Base-by-base conservation (phyloP, 1,140 invertebrate species). In the Drosophila melanica region DNA sequence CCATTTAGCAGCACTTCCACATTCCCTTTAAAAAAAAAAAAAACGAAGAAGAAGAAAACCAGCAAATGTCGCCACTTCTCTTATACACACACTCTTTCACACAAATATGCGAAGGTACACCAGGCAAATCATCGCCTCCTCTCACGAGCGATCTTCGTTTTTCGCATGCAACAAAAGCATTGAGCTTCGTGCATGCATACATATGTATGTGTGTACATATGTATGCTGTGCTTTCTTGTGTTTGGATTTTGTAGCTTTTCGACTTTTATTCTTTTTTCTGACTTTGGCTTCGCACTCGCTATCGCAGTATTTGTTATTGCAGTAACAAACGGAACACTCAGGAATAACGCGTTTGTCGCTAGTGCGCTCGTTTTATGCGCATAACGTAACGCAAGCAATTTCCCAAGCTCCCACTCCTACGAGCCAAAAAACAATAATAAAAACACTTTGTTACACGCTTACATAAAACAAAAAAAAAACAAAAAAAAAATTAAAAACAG, bases 271-370 rank as follows among this genome's bases (percentile, higher is more conserved):
- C 60, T 76, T 81, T 50, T 54, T 54, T 47, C 39, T 66, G 35
- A 10, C 53, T 41, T 62, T 74, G 42, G 55, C 47, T 68, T 68
- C 50, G 47, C 68, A 57, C 30, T 54, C 50, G 41, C 53, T 53
- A 37, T n/a, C 48, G 55, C 64, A 48, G 69, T 65, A 65, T 81
- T 75, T 77, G 58, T 78, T 70, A 85, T 75, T 86, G 80, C 78
- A 87, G 63, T 66, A 75, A 78, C 71, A 79, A 87, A 87, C 79
- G 68, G 78, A 86, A 87, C 82, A 81, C 82, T 87, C 82, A 86
- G 82, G 82, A 87, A 87, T 81, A 82, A 79, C 78, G 70, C 67
- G 75, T 76, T 84, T 68, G 77, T 81, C 66, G 78, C 67, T 82
- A 33, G 57, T 60, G 67, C 75, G 75, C 45, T 72, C 67, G 75